phyloP scores from a whole-genome alignment of 2,113 vertebrate genomes.

The Vimba vimba region DNA sequence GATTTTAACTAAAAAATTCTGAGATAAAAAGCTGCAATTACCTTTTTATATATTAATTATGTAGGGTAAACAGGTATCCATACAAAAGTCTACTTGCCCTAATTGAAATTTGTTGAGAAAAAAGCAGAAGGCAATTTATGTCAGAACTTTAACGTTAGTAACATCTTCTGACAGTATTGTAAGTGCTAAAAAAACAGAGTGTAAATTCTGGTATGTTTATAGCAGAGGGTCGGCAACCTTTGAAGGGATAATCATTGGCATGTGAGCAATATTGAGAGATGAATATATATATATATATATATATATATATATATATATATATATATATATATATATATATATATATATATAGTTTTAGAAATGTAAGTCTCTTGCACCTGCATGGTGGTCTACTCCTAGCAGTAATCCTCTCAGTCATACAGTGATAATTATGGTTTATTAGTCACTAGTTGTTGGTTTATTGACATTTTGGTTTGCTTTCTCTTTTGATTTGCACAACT shows the following conservation, averaged over 20 bases:
- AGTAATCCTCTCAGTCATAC: background rate
- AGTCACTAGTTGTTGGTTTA: background rate
- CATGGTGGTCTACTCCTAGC: background rate
- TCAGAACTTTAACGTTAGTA: background rate
- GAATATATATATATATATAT: background rate
- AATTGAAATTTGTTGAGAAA: background rate
- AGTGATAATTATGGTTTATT: background rate
- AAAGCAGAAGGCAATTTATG: background rate
- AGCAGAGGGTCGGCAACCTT: background rate
- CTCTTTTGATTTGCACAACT: conserved; percentile 9
- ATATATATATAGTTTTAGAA: background rate
- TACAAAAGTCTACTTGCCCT: background rate
- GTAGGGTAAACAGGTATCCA: background rate
- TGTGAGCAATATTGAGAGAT: background rate
- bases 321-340: background rate
- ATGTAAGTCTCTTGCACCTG: background rate
- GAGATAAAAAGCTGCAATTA: background rate
- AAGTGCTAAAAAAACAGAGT: background rate
- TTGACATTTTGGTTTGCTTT: conserved; percentile 12
- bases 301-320: background rate
- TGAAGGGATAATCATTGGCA: background rate
- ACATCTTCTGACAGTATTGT: background rate
- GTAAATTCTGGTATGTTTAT: background rate
- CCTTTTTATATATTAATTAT: background rate
- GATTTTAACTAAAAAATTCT: background rate